A percentile compares a stretch with the other conserved stretches of the same genome.
phyloP scores from a whole-genome alignment of 2,888 invertebrate genomes.

The Dyspetes luteomarginatus region DNA sequence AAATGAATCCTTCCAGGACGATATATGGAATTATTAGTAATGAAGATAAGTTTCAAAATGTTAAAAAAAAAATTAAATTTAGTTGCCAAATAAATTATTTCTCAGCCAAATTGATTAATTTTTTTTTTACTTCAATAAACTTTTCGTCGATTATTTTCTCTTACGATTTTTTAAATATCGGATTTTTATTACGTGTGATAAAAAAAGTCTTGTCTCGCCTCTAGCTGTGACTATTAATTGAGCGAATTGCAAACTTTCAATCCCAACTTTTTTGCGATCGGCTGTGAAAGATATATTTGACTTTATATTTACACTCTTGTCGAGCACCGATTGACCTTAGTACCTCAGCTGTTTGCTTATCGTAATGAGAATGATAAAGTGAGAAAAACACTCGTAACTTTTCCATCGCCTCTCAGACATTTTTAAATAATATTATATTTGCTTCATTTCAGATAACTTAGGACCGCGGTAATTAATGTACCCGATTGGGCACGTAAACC shows the following conservation, averaged over 20 bases:
- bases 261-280: background rate
- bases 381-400: background rate
- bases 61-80: no score
- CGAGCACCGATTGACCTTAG: conserved; percentile 46
- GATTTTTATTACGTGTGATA: background rate
- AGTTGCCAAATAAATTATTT: no score
- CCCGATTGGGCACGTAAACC: no score
- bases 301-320: conserved; percentile 28
- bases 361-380: conserved; percentile 39
- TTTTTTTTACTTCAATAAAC: no score
- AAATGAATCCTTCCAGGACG: no score
- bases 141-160: background rate
- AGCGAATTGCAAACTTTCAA: conserved; percentile 10
- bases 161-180: background rate
- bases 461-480: no score
- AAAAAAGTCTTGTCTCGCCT: background rate
- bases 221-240: background rate
- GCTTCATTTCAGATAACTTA: no score
- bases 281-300: background rate
- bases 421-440: no score
- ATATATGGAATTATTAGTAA: no score
- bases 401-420: background rate
- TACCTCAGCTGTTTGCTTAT: conserved; percentile 30
- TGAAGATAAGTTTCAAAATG: no score
- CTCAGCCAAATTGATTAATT: no score